Conservation (phyloP, 1,140 invertebrate genomes). For the Neuroterus valhalla region DNA sequence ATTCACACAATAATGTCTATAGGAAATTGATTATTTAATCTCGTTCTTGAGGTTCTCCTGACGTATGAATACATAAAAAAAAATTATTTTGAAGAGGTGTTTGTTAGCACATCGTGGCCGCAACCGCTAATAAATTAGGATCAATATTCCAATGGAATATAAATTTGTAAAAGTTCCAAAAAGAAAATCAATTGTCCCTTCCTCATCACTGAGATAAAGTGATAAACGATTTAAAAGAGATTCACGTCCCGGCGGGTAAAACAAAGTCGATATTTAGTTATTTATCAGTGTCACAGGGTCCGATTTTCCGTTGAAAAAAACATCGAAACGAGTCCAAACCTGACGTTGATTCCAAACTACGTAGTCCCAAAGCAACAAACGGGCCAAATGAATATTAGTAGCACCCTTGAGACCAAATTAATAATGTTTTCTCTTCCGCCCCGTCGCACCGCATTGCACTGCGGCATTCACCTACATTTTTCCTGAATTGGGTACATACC, state of each 20-base stretch:
- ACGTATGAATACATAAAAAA: too few species aligned
- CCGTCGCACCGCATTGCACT: slow-evolving; percentile 32
- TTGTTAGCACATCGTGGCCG: too few species aligned
- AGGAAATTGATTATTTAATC: too few species aligned
- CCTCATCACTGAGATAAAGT: slow-evolving; percentile 37
- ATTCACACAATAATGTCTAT: too few species aligned
- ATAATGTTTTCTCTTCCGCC: slow-evolving; percentile 63
- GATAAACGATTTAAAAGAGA: slow-evolving; percentile 52
- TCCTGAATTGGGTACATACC: background rate
- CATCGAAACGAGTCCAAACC: slow-evolving; percentile 50
- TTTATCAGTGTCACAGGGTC: slow-evolving; percentile 62
- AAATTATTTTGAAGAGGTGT: too few species aligned
- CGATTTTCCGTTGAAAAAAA: slow-evolving; percentile 54
- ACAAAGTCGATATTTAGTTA: slow-evolving; percentile 69
- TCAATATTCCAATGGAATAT: too few species aligned
- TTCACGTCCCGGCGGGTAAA: slow-evolving; percentile 58
- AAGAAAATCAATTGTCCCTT: background rate
- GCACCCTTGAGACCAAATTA: slow-evolving; percentile 69
- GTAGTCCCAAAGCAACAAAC: slow-evolving; percentile 49
- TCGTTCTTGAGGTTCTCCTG: too few species aligned
- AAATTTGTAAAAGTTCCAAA: slow-evolving; percentile 9
- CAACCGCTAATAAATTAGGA: too few species aligned
- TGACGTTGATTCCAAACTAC: slow-evolving; percentile 52
- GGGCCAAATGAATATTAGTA: slow-evolving; percentile 71
- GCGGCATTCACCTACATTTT: slow-evolving; percentile 36